Percentiles rank a stretch among this genome's conserved stretches.
Conservation (phyloP, 2,797 vertebrate species). For the Liparis tanakae region DNA sequence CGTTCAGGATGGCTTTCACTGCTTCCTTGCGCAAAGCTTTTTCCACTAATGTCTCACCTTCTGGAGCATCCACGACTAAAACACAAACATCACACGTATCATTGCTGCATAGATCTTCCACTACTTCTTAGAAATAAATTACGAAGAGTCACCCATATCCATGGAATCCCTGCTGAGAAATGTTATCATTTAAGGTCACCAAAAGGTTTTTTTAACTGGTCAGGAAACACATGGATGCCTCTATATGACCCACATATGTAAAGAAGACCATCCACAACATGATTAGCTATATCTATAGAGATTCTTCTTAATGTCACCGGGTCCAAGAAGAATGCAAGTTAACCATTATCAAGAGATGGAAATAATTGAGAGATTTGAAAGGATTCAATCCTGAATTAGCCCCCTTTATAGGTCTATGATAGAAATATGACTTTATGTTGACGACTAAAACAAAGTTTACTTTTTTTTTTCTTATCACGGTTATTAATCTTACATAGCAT, state of each 20-base stretch:
- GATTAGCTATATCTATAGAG: neutral
- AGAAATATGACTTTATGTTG: neutral
- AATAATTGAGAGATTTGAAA: neutral
- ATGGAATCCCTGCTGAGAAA: neutral
- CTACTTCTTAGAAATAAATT: neutral
- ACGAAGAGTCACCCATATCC: neutral
- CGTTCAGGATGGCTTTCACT: constrained; percentile 90
- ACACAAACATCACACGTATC: constrained; percentile 32
- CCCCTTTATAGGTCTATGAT: neutral
- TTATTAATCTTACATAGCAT: neutral
- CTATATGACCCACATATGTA: neutral
- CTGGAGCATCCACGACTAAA: constrained; percentile 89
- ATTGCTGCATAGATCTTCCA: neutral
- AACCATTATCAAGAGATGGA: neutral
- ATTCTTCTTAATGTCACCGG: neutral
- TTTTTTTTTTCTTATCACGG: neutral
- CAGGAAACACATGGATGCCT: neutral
- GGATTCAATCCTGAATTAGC: neutral
- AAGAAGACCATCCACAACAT: neutral
- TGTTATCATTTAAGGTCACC: neutral
- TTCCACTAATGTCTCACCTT: constrained; percentile 80
- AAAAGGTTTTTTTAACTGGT: neutral
- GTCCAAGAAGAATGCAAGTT: neutral
- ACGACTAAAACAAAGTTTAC: neutral
- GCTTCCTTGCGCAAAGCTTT: constrained; percentile 90